Conservation (phyloP, 2,797 vertebrate species). For the Sebastes cheni region DNA sequence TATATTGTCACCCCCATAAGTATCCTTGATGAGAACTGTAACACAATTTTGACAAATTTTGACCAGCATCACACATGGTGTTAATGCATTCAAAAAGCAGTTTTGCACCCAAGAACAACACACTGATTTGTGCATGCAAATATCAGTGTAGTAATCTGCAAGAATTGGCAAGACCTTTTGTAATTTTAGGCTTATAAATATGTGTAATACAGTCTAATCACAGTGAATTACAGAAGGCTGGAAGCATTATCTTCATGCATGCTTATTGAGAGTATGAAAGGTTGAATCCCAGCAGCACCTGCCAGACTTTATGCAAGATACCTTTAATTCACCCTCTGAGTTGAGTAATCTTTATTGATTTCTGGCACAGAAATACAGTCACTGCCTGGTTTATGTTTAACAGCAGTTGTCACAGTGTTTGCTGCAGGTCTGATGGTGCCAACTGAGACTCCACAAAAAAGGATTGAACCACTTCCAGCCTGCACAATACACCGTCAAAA, state of each 20-base stretch:
- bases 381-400: conserved; percentile 41
- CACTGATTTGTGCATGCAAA: not conserved
- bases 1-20: not conserved
- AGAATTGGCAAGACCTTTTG: not conserved
- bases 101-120: not conserved
- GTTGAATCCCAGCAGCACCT: not conserved
- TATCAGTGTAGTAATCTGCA: not conserved
- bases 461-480: not conserved
- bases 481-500: not conserved
- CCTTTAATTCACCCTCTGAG: not conserved
- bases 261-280: not conserved
- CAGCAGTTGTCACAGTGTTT: not conserved
- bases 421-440: not conserved
- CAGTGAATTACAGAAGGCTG: not conserved
- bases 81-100: not conserved
- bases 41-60: not conserved
- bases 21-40: not conserved
- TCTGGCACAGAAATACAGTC: conserved; percentile 4
- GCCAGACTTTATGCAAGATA: not conserved
- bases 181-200: not conserved
- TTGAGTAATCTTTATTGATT: conserved; percentile 12
- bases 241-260: not conserved
- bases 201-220: not conserved
- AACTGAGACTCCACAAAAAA: not conserved
- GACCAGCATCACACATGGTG: not conserved